Percentiles rank a stretch among this genome's conserved stretches.
phyloP scores from a whole-genome alignment of 2,888 invertebrate species.

The Drosophila imparisetae region DNA sequence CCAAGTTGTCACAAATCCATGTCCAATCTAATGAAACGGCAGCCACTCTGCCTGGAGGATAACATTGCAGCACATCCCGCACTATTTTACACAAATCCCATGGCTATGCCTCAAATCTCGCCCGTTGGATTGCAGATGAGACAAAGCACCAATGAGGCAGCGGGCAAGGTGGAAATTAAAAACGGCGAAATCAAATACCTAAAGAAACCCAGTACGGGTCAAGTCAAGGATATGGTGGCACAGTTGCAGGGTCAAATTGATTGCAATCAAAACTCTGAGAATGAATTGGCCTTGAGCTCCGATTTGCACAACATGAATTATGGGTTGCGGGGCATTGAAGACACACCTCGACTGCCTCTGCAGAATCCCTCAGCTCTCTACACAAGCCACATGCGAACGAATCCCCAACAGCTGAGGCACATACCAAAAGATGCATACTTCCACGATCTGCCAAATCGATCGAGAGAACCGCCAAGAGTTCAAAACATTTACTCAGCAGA shows the following conservation, averaged over 20 bases:
- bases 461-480: constrained; percentile 32
- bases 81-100: constrained; percentile 51
- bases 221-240: constrained; percentile 77
- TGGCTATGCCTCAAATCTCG: constrained; percentile 16
- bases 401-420: constrained; percentile 73
- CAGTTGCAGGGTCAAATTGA: constrained; percentile 73
- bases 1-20: constrained; percentile 20
- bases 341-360: constrained; percentile 10
- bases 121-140: constrained; percentile 27
- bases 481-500: constrained; percentile 37
- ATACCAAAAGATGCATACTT: constrained; percentile 88
- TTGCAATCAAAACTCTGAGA: constrained; percentile 23
- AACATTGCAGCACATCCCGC: constrained; percentile 38
- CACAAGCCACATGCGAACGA: constrained; percentile 11
- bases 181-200: constrained; percentile 77
- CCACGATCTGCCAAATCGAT: constrained; percentile 86
- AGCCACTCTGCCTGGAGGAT: constrained; percentile 65
- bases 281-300: constrained; percentile 9
- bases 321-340: constrained; percentile 25
- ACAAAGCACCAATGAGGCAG: constrained; percentile 39
- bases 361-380: constrained; percentile 29
- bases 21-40: constrained; percentile 62
- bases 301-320: constrained; percentile 44
- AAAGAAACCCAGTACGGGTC: constrained; percentile 73
- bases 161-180: constrained; percentile 58